These are phyloP conservation scores for Synaphobranchus kaupii DNA, from an alignment of 2,797 vertebrate genomes.

Conservation along the genomic window DNA sequence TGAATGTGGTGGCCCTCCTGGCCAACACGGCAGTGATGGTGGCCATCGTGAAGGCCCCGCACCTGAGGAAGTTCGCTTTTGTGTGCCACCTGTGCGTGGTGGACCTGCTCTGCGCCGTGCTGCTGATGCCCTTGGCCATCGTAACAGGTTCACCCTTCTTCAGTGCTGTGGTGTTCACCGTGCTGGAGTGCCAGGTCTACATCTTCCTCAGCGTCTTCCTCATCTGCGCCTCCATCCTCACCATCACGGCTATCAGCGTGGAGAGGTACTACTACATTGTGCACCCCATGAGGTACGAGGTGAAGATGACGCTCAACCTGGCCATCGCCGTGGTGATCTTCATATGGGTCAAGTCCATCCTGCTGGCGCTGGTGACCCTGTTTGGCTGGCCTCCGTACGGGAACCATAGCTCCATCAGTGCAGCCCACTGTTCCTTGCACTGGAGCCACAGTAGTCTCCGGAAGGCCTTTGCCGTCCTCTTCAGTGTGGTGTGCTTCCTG, in stretches of 20 bases:
- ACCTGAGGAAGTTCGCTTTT: slow-evolving; percentile 86
- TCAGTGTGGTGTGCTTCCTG: slow-evolving; percentile 81
- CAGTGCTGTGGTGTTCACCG: slow-evolving; percentile 76
- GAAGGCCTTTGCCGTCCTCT: slow-evolving; percentile 79
- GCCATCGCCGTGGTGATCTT: slow-evolving; percentile 75
- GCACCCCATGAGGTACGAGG: slow-evolving; percentile 88
- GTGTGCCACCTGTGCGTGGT: slow-evolving; percentile 89
- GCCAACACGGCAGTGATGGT: slow-evolving; percentile 83
- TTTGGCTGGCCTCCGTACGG: slow-evolving; percentile 77
- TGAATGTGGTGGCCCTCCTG: slow-evolving; percentile 81
- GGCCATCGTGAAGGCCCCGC: slow-evolving; percentile 82
- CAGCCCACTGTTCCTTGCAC: slow-evolving; percentile 77
- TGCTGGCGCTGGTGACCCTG: slow-evolving; percentile 78
- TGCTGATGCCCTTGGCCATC: slow-evolving; percentile 89
- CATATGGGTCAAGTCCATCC: slow-evolving; percentile 82
- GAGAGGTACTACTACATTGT: slow-evolving; percentile 92
- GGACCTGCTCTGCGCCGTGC: slow-evolving; percentile 85
- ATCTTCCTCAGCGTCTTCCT: slow-evolving; percentile 85
- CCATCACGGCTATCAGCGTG: slow-evolving; percentile 86
- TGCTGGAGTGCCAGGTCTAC: slow-evolving; percentile 79
- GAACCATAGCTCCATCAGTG: slow-evolving; percentile 74
- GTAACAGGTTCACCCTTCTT: slow-evolving; percentile 83
- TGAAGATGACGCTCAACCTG: slow-evolving; percentile 84
- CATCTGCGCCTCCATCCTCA: slow-evolving; percentile 87
- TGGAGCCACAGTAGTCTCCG: slow-evolving; percentile 82